A percentile compares a stretch with the other conserved stretches of the same genome.
Conservation (phyloP, 1,140 invertebrate genomes). For the Drosophila erecta region DNA sequence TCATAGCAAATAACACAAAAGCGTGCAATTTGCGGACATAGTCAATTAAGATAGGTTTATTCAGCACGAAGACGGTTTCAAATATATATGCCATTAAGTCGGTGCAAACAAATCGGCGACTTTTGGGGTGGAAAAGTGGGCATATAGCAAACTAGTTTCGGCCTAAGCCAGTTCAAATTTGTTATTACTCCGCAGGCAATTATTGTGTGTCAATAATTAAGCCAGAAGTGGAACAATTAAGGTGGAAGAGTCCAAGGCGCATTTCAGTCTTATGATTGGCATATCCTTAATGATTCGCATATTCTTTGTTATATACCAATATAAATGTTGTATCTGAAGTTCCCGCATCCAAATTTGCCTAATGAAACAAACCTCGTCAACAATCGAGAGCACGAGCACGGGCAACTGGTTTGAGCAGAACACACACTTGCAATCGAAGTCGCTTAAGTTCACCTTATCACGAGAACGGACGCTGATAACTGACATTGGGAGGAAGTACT, state of each 20-base stretch:
- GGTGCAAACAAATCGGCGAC: slow-evolving; percentile 17
- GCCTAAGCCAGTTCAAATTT: slow-evolving; percentile 28
- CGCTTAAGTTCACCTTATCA: slow-evolving; percentile 22
- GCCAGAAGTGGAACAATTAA: slow-evolving; percentile 29
- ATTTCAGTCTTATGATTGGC: slow-evolving; percentile 5
- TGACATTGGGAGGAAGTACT: slow-evolving; percentile 27
- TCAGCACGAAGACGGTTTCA: slow-evolving; percentile 10
- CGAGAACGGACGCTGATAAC: slow-evolving; percentile 19
- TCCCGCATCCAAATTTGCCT: slow-evolving; percentile 8
- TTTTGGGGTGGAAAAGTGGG: neutral
- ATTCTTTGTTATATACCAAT: slow-evolving; percentile 6
- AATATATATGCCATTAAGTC: slow-evolving; percentile 18
- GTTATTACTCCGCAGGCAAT: slow-evolving; percentile 32
- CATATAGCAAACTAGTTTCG: slow-evolving; percentile 31
- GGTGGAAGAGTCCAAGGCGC: slow-evolving; percentile 4
- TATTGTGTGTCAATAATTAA: slow-evolving; percentile 41
- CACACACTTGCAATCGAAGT: slow-evolving; percentile 9
- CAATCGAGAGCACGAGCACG: neutral
- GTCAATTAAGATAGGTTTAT: slow-evolving; percentile 41
- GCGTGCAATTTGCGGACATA: slow-evolving; percentile 35
- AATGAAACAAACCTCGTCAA: slow-evolving; percentile 15
- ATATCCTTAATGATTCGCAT: neutral
- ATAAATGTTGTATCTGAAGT: slow-evolving; percentile 16
- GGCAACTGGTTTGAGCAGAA: slow-evolving; percentile 18
- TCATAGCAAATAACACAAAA: slow-evolving; percentile 23